Conservation (phyloP, 2,113 vertebrate genomes). For the Toxostoma redivivum region DNA sequence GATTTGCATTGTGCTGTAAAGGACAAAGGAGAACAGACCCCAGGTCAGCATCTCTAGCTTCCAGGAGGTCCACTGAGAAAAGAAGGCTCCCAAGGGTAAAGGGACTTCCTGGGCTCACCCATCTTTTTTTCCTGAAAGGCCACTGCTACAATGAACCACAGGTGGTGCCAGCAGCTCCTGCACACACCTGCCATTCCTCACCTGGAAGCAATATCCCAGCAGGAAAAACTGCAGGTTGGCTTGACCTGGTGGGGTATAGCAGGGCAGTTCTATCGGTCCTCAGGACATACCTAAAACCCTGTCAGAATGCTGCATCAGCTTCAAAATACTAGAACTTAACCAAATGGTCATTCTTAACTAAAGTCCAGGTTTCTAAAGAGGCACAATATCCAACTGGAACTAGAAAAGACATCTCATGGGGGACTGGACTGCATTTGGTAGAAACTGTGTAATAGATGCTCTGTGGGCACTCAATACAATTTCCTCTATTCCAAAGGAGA, state of each 20-base stretch:
- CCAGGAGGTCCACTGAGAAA: background rate
- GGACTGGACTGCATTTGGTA: background rate
- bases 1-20: background rate
- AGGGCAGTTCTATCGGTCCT: background rate
- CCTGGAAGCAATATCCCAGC: background rate
- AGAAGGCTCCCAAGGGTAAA: background rate
- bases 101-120: background rate
- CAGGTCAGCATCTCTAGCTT: background rate
- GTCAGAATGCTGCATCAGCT: background rate
- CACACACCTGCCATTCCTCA: background rate
- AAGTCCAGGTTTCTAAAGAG: background rate
- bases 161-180: background rate
- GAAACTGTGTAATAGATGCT: background rate
- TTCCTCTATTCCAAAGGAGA: background rate
- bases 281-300: background rate
- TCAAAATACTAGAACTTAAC: background rate
- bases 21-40: background rate
- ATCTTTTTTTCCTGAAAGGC: background rate
- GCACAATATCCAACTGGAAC: background rate
- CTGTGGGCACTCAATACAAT: background rate
- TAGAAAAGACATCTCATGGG: background rate
- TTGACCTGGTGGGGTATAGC: background rate
- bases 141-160: background rate
- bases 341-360: background rate
- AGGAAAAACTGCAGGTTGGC: background rate